Conservation (phyloP, 1,140 invertebrate species). For the Leptinotarsa lineolata region DNA sequence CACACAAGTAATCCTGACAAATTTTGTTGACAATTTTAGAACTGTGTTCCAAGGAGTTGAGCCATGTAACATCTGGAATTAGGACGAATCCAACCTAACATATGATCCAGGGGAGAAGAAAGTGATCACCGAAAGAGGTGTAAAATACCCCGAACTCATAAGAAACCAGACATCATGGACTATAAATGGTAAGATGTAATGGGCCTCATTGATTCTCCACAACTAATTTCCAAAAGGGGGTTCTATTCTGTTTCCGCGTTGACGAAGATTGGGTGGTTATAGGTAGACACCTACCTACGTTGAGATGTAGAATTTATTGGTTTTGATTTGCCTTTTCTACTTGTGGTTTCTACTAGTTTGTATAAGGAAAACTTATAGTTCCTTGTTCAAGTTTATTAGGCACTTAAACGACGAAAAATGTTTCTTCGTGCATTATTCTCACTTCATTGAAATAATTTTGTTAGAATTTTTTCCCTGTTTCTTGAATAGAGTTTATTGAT, state of each 20-base stretch:
- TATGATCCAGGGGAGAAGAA: slow-evolving; percentile 54
- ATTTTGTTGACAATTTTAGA: slow-evolving; percentile 6
- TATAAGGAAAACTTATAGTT: no score
- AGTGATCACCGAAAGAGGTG: slow-evolving; percentile 48
- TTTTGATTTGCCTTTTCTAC: no score
- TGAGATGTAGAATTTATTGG: no score
- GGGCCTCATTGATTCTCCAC: background rate
- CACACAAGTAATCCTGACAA: slow-evolving; percentile 7
- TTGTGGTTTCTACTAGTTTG: no score
- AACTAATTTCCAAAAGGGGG: background rate
- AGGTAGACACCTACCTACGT: no score
- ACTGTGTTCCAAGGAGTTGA: slow-evolving; percentile 38
- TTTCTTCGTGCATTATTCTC: no score
- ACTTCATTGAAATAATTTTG: no score
- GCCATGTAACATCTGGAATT: slow-evolving; percentile 43
- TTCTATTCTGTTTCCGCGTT: background rate
- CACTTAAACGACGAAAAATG: no score
- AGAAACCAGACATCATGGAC: background rate
- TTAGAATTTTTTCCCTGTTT: no score
- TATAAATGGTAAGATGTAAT: slow-evolving; percentile 1
- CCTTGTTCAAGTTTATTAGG: no score
- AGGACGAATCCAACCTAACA: slow-evolving; percentile 56
- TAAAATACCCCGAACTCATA: slow-evolving; percentile 50
- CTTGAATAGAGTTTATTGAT: no score
- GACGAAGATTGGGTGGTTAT: background rate